These are phyloP conservation scores for Alca torda DNA, from an alignment of 2,797 vertebrate genomes.

Conservation along the genomic window DNA sequence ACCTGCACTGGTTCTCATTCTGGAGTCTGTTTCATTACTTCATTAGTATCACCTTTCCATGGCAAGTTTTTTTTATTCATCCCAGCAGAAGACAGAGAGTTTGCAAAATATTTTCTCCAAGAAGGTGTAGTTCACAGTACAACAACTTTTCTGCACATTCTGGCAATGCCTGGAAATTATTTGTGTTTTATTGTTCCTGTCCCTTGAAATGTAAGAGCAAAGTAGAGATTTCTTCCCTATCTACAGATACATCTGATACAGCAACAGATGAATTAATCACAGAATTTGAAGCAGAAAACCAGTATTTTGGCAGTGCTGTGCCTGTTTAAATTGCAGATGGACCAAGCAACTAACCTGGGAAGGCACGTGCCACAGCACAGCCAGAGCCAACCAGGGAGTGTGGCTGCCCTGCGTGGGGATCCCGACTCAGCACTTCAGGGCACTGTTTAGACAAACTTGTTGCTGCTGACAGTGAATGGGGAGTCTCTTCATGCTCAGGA, in stretches of 20 bases:
- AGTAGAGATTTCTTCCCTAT: neutral
- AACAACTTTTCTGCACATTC: neutral
- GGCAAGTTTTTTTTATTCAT: neutral
- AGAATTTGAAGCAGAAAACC: neutral
- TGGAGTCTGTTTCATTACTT: neutral
- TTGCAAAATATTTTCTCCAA: neutral
- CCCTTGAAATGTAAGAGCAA: neutral
- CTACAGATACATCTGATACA: neutral
- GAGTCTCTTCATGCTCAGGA: neutral
- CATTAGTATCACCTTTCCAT: neutral
- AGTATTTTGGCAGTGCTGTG: neutral
- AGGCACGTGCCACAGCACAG: accelerated
- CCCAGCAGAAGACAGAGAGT: neutral
- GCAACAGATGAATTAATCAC: neutral
- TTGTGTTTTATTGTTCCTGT: neutral
- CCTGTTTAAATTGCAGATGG: neutral
- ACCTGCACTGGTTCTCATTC: neutral
- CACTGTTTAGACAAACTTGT: neutral
- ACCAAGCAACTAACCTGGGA: neutral
- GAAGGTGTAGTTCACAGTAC: neutral
- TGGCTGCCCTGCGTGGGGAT: neutral
- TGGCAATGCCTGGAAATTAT: neutral
- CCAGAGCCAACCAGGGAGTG: accelerated
- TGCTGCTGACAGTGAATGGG: neutral
- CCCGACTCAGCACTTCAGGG: neutral